Percentiles rank a stretch among this genome's conserved stretches.
Evolutionary conservation across 2,113 vertebrate genomes (phyloP).

Genomic region (Felis chaus): DNA sequence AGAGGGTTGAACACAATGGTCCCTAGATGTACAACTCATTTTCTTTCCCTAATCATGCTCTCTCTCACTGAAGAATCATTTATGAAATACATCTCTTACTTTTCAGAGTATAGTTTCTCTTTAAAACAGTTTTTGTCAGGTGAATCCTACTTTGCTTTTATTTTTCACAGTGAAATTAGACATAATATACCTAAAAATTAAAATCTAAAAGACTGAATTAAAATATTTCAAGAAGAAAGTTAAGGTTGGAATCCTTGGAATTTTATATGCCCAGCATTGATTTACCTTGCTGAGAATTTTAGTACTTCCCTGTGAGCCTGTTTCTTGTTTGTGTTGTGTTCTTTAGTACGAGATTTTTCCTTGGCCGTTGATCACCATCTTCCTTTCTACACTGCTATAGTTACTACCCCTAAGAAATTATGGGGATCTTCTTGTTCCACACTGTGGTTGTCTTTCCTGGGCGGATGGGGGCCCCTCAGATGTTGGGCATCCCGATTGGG

Average conservation of each 20-base stretch:
- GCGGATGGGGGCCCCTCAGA: too few relatives aligned
- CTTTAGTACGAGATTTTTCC: not conserved
- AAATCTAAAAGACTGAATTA: slow-evolving; percentile 20
- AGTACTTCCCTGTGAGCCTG: not conserved
- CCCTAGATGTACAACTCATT: not conserved
- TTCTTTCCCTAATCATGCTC: not conserved
- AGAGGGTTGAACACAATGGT: not conserved
- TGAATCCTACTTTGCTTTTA: not conserved
- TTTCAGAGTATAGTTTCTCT: not conserved
- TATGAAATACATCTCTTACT: slow-evolving; percentile 7
- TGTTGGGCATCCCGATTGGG: not conserved
- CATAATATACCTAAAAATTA: not conserved
- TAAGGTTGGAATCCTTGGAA: not conserved
- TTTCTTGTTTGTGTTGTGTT: not conserved
- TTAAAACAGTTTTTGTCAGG: not conserved
- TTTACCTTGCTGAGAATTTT: not conserved
- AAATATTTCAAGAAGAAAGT: slow-evolving; percentile 32
- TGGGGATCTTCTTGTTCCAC: not conserved
- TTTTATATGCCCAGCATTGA: not conserved
- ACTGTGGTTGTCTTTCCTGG: not conserved
- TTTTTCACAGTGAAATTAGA: slow-evolving; percentile 14
- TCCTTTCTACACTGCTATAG: not conserved
- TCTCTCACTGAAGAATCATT: not conserved
- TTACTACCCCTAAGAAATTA: not conserved
- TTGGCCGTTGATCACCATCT: not conserved